Conservation (phyloP, 1,140 invertebrate genomes). For the Telenomus remus region DNA sequence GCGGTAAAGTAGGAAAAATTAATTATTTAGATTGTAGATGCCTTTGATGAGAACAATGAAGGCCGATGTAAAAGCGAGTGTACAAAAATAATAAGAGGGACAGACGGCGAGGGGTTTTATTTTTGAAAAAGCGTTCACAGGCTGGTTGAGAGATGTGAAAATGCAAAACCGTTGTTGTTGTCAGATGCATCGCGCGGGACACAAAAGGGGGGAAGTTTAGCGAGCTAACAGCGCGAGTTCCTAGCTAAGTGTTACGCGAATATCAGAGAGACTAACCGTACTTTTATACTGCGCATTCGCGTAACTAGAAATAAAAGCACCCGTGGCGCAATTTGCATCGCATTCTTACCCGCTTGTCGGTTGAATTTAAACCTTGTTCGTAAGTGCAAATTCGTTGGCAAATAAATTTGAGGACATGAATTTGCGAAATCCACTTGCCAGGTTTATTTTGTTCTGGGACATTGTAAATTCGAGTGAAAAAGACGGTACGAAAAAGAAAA, state of each 20-base stretch:
- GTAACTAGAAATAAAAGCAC: constrained; percentile 37
- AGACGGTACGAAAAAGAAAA: no score
- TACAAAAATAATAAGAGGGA: constrained; percentile 10
- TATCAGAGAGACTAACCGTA: constrained; percentile 44
- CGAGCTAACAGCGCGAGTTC: constrained; percentile 32
- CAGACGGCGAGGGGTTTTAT: constrained; percentile 3
- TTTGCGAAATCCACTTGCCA: no score
- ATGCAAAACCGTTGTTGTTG: constrained; percentile 43
- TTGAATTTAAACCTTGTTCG: not conserved
- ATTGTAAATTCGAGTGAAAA: no score
- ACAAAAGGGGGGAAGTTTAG: constrained; percentile 43
- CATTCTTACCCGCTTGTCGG: not conserved
- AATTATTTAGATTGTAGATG: no score
- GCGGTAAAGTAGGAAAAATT: no score
- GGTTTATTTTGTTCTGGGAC: no score
- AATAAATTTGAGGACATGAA: no score
- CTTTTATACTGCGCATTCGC: constrained; percentile 35
- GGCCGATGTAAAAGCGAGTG: constrained; percentile 5
- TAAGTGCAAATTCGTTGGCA: not conserved
- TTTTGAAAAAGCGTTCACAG: constrained; percentile 16
- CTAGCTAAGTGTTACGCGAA: constrained; percentile 33
- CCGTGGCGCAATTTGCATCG: constrained; percentile 12
- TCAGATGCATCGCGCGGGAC: constrained; percentile 23
- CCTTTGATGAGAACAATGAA: not conserved
- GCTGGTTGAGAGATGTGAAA: constrained; percentile 9